These are phyloP conservation scores for Sylvilagus floridanus DNA, from an alignment of 2,797 vertebrate species.

Conservation along the genomic window DNA sequence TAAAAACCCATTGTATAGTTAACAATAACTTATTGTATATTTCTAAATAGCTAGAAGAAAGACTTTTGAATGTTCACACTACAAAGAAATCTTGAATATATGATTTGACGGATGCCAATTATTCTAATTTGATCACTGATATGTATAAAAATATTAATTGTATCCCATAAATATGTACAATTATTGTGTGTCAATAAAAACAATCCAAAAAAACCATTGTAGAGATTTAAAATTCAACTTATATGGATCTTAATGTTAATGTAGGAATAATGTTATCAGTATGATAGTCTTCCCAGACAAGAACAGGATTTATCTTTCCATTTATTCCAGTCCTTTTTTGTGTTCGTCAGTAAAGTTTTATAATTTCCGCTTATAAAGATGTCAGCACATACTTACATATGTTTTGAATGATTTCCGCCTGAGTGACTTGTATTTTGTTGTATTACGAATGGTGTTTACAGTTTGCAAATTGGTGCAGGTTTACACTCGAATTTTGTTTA, in stretches of 20 bases:
- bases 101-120: no score
- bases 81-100: no score
- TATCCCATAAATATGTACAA: no score
- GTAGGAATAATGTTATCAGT: not conserved
- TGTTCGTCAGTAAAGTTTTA: slow-evolving; percentile 43
- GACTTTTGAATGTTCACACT: no score
- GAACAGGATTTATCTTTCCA: not conserved
- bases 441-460: slow-evolving; percentile 42
- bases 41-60: no score
- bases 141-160: no score
- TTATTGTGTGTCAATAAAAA: no score
- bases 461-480: slow-evolving; percentile 43
- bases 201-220: not conserved
- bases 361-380: slow-evolving; percentile 62
- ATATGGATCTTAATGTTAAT: not conserved
- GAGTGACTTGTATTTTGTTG: not conserved
- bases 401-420: slow-evolving; percentile 51
- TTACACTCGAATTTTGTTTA: slow-evolving; percentile 53
- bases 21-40: no score
- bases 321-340: slow-evolving; percentile 46
- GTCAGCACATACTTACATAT: not conserved
- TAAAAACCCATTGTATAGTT: not conserved
- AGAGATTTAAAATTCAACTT: slow-evolving; percentile 33
- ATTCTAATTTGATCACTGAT: no score
- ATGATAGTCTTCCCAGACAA: not conserved